These are phyloP conservation scores for Lepus europaeus DNA, from an alignment of 2,113 vertebrate species.

Conservation along the genomic window DNA sequence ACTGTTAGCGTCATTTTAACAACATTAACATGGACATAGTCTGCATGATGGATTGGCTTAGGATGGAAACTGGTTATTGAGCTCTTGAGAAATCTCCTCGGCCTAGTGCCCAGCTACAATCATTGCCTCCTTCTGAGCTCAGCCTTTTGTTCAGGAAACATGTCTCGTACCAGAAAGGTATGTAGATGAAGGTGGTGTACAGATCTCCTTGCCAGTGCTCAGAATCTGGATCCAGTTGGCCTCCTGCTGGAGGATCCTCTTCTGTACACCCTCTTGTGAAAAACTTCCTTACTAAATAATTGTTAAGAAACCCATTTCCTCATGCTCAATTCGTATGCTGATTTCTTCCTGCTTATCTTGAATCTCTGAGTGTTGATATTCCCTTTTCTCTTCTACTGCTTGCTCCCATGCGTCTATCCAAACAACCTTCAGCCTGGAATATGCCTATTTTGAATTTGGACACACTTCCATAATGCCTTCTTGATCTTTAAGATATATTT, in stretches of 20 bases:
- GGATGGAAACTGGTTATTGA: constrained; percentile 20
- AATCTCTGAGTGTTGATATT: background rate
- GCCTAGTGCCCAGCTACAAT: background rate
- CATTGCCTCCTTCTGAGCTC: background rate
- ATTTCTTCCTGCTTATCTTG: background rate
- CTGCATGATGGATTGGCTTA: background rate
- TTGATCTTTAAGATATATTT: background rate
- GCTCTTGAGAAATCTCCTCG: constrained; percentile 37
- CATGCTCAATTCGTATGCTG: background rate
- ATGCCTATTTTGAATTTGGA: background rate
- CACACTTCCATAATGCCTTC: background rate
- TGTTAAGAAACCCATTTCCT: background rate
- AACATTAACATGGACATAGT: constrained; percentile 18
- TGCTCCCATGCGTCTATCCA: background rate
- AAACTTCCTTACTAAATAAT: background rate
- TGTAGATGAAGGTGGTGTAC: background rate
- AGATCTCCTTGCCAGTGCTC: background rate
- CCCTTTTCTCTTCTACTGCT: background rate
- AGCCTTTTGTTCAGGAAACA: background rate
- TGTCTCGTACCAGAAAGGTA: background rate
- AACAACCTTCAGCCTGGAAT: background rate
- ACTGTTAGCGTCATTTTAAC: constrained; percentile 48
- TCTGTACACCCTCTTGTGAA: background rate
- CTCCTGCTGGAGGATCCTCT: background rate
- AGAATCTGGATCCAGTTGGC: background rate